Conservation (phyloP, 2,888 invertebrate species). For the Theretra japonica region DNA sequence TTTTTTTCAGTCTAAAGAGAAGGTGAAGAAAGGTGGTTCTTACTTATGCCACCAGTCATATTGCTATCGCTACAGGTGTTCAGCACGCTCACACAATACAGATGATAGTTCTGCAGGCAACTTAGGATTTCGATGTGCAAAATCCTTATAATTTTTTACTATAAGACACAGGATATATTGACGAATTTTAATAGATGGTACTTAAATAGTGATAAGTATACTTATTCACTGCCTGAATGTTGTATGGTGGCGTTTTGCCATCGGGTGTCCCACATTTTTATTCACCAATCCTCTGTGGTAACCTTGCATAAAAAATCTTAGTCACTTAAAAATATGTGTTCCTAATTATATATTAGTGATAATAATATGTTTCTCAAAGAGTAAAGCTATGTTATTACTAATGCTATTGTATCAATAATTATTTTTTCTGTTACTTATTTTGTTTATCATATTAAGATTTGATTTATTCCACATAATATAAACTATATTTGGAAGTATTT, state of each 20-base stretch:
- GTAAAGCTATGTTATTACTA: neutral
- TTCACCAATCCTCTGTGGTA: too few relatives aligned
- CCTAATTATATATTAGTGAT: neutral
- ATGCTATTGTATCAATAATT: too few relatives aligned
- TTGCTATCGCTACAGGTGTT: constrained; percentile 97
- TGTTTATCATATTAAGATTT: too few relatives aligned
- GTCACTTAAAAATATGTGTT: constrained; percentile 16
- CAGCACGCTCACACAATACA: constrained; percentile 96
- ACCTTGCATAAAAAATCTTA: too few relatives aligned
- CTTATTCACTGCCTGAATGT: neutral
- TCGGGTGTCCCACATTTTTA: too few relatives aligned
- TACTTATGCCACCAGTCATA: constrained; percentile 95
- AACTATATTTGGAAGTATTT: too few relatives aligned
- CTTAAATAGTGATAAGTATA: constrained; percentile 30
- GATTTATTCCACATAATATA: too few relatives aligned
- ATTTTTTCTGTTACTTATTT: too few relatives aligned
- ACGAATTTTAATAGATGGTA: constrained; percentile 17
- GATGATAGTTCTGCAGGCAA: constrained; percentile 97
- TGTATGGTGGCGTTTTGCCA: too few relatives aligned
- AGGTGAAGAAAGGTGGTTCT: constrained; percentile 98
- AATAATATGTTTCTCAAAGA: neutral
- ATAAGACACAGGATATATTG: neutral
- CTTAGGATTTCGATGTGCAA: constrained; percentile 96
- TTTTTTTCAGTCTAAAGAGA: constrained; percentile 85
- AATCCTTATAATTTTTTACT: constrained; percentile 48